phyloP scores from a whole-genome alignment of 2,888 invertebrate genomes.

The Euplagia quadripunctaria region DNA sequence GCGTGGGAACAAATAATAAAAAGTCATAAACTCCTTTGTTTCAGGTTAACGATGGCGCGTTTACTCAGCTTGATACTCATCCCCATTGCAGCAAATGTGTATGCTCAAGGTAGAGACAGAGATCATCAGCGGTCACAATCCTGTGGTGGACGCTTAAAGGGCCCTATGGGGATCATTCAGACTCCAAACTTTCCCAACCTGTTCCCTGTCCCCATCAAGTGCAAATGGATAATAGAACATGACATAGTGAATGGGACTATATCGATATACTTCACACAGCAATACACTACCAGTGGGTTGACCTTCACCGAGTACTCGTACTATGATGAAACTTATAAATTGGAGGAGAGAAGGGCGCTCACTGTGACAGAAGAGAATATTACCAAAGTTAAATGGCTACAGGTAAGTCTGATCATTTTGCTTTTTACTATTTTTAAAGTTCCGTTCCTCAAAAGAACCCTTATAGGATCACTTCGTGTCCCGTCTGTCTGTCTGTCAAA shows the following conservation, averaged over 20 bases:
- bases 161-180: conserved; percentile 90
- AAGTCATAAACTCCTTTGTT: conserved; percentile 52
- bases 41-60: conserved; percentile 72
- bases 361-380: conserved; percentile 92
- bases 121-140: conserved; percentile 78
- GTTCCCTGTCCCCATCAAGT: conserved; percentile 94
- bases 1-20: no score
- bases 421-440: not conserved
- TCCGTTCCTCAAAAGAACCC: no score
- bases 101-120: conserved; percentile 64
- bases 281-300: conserved; percentile 93
- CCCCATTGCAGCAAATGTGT: conserved; percentile 65
- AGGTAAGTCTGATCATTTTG: conserved; percentile 63
- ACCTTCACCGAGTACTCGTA: conserved; percentile 92
- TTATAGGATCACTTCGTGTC: no score
- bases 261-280: conserved; percentile 95
- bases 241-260: conserved; percentile 92
- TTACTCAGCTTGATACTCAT: conserved; percentile 73
- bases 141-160: conserved; percentile 90
- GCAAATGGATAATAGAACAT: conserved; percentile 94
- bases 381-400: conserved; percentile 88
- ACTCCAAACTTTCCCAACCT: conserved; percentile 95
- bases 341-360: conserved; percentile 89
- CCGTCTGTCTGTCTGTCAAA: no score
- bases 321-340: conserved; percentile 90